Conservation (phyloP, 2,888 invertebrate species). For the Busseola fusca region DNA sequence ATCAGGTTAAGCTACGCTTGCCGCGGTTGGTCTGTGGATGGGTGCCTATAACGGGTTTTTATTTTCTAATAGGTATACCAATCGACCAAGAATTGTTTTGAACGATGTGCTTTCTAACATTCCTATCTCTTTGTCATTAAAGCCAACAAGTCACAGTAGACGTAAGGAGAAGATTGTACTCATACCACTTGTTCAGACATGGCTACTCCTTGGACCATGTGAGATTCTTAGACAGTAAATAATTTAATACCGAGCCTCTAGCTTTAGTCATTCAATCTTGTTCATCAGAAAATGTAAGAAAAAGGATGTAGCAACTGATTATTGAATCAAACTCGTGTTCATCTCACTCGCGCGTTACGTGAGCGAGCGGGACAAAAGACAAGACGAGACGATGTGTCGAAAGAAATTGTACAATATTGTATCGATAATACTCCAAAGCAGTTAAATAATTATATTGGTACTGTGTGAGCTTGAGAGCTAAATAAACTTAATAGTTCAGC, state of each 20-base stretch:
- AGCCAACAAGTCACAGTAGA: conserved; percentile 40
- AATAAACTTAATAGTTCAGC: conserved; percentile 60
- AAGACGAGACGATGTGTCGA: conserved; percentile 56
- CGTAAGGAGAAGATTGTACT: conserved; percentile 49
- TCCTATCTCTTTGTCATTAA: conserved; percentile 44
- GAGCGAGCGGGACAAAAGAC: conserved; percentile 61
- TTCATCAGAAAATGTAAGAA: conserved; percentile 63
- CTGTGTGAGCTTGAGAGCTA: conserved; percentile 59
- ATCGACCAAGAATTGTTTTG: conserved; percentile 63
- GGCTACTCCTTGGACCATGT: conserved; percentile 70
- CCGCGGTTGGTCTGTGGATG: too few species aligned
- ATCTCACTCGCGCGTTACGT: conserved; percentile 63
- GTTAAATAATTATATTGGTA: conserved; percentile 56
- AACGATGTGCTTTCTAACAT: conserved; percentile 46
- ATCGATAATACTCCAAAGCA: conserved; percentile 61
- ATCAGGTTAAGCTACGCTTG: too few species aligned
- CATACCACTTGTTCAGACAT: conserved; percentile 61
- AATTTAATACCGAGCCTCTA: conserved; percentile 76
- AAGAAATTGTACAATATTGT: conserved; percentile 61
- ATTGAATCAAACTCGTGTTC: conserved; percentile 66
- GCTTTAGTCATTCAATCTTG: conserved; percentile 58
- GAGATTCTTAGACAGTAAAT: conserved; percentile 80
- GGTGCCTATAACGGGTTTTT: conserved; percentile 43
- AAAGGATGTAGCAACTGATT: conserved; percentile 69
- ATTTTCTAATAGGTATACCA: conserved; percentile 45